phyloP scores from a whole-genome alignment of 2,888 invertebrate species.

The Mythimna ferrago region DNA sequence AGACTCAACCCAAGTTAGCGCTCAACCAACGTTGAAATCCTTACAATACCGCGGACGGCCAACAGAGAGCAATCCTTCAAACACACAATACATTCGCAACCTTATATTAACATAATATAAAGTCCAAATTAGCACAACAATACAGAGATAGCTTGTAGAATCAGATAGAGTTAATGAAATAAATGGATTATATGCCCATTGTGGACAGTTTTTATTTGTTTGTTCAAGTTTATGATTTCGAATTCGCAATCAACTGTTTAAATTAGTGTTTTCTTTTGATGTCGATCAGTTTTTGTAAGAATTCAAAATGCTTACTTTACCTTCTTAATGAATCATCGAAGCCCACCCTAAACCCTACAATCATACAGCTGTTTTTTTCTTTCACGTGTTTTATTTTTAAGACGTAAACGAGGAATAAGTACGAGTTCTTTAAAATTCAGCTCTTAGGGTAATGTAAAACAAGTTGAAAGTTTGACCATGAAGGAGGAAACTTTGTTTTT shows the following conservation, averaged over 20 bases:
- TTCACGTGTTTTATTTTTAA: too few species aligned
- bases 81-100: slow-evolving; percentile 48
- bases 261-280: slow-evolving; percentile 28
- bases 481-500: too few species aligned
- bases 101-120: slow-evolving; percentile 3
- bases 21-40: slow-evolving; percentile 70
- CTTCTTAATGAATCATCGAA: too few species aligned
- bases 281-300: slow-evolving; percentile 18
- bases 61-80: slow-evolving; percentile 64
- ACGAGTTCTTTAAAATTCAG: too few species aligned
- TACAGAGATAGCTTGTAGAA: slow-evolving; percentile 35
- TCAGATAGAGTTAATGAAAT: slow-evolving; percentile 71
- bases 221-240: slow-evolving; percentile 57
- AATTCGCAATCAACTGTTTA: slow-evolving; percentile 57
- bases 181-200: slow-evolving; percentile 74
- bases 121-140: slow-evolving; percentile 22
- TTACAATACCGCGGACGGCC: slow-evolving; percentile 70
- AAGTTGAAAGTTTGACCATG: too few species aligned
- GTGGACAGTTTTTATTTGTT: slow-evolving; percentile 61
- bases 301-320: neutral
- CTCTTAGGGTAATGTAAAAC: too few species aligned
- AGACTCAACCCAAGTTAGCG: slow-evolving; percentile 55
- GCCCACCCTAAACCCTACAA: too few species aligned
- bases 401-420: too few species aligned
- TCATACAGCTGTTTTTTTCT: too few species aligned